Evolutionary conservation across 2,797 vertebrate genomes (phyloP).

Genomic region (Labeo calbasu): DNA sequence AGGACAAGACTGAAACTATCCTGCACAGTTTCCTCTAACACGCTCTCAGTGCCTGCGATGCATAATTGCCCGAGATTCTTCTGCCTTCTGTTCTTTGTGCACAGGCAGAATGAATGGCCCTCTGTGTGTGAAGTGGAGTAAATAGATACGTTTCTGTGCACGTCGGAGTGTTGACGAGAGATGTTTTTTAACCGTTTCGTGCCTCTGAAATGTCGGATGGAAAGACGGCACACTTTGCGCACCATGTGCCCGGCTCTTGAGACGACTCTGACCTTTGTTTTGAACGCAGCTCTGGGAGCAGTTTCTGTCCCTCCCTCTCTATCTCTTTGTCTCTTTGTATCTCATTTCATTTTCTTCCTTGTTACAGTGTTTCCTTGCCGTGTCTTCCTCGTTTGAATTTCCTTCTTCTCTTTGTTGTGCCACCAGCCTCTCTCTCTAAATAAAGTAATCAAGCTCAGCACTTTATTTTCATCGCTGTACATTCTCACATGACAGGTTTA

Average conservation of each 20-base stretch:
- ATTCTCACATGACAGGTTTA: slow-evolving; percentile 47
- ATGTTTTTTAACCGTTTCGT: slow-evolving; percentile 34
- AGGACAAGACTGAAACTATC: slow-evolving; percentile 21
- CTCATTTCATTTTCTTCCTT: slow-evolving; percentile 36
- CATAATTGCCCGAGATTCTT: slow-evolving; percentile 47
- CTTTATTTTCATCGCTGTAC: slow-evolving; percentile 48
- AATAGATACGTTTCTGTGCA: slow-evolving; percentile 42
- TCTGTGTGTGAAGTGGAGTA: slow-evolving; percentile 50
- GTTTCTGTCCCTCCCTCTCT: slow-evolving; percentile 37
- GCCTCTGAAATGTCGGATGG: slow-evolving; percentile 26
- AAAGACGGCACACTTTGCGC: slow-evolving; percentile 6
- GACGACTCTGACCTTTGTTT: slow-evolving; percentile 54
- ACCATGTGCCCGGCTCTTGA: slow-evolving; percentile 42
- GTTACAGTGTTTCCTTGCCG: slow-evolving; percentile 5
- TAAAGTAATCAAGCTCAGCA: slow-evolving; percentile 40
- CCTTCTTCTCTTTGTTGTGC: slow-evolving; percentile 22
- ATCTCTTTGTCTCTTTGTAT: slow-evolving; percentile 35
- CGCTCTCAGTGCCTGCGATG: slow-evolving; percentile 26
- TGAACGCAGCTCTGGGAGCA: slow-evolving; percentile 37
- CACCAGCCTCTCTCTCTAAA: slow-evolving; percentile 41
- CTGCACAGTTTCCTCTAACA: slow-evolving; percentile 32
- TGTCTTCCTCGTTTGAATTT: slow-evolving; percentile 25
- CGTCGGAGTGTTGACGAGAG: slow-evolving; percentile 28
- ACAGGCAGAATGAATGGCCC: slow-evolving; percentile 53
- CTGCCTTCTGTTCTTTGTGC: slow-evolving; percentile 51